Evolutionary conservation across 2,888 invertebrate genomes (phyloP).

Genomic region (Erebia epiphron): DNA sequence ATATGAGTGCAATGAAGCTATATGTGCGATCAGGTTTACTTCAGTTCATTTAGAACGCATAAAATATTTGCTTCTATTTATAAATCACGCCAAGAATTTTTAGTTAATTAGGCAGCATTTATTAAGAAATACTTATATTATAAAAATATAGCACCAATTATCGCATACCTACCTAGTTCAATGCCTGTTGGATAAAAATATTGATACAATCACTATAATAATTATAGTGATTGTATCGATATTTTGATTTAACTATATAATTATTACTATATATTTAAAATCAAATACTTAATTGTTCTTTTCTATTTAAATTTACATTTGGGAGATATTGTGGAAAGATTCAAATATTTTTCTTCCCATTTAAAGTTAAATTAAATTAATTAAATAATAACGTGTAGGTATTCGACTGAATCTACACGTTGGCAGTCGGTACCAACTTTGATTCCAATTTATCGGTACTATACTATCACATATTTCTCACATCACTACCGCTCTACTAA

Average conservation of each 20-base stretch:
- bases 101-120: constrained; percentile 29
- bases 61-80: constrained; percentile 24
- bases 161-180: constrained; percentile 10
- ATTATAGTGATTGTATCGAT: no score
- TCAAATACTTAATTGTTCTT: background rate
- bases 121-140: constrained; percentile 23
- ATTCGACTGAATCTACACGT: no score
- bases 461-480: no score
- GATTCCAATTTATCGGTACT: no score
- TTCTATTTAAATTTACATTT: no score
- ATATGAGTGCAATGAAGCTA: background rate
- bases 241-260: no score
- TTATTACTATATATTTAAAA: background rate
- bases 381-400: no score
- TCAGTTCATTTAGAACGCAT: constrained; percentile 9
- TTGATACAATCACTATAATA: background rate
- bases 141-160: constrained; percentile 23
- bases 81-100: constrained; percentile 26
- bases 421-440: no score
- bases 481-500: no score
- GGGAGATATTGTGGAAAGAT: no score
- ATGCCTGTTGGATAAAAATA: background rate
- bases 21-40: constrained; percentile 2
- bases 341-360: no score
- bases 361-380: no score